A percentile compares a stretch with the other conserved stretches of the same genome.
These are phyloP conservation scores for Tychaedon coryphoeus DNA, from an alignment of 2,113 vertebrate species.

Conservation along the genomic window DNA sequence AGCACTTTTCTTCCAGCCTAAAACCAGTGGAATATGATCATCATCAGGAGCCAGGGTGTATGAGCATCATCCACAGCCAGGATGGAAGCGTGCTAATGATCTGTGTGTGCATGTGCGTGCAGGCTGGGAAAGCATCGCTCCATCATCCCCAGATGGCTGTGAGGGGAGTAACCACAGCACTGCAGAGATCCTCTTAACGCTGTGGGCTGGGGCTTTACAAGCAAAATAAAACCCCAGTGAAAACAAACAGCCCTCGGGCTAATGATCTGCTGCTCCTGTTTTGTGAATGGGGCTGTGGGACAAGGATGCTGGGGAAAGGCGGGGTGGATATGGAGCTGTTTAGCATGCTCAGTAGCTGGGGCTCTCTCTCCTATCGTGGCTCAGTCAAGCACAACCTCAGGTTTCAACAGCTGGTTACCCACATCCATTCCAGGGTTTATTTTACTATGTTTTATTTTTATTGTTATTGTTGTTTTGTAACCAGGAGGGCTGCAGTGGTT, in stretches of 20 bases:
- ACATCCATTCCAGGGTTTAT: slow-evolving; percentile 36
- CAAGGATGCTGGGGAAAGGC: background rate
- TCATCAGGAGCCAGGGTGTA: background rate
- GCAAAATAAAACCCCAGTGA: background rate
- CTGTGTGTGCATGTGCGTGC: background rate
- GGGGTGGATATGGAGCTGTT: background rate
- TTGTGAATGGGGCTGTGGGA: background rate
- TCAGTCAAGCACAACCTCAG: slow-evolving; percentile 30
- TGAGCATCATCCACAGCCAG: background rate
- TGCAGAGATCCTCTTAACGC: background rate
- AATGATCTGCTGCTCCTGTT: background rate
- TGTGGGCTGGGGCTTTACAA: slow-evolving; percentile 22
- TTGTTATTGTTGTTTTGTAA: slow-evolving; percentile 39
- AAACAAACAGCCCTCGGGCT: background rate
- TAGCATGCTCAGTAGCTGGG: background rate
- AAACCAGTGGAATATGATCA: background rate
- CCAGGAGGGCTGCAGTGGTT: slow-evolving; percentile 7
- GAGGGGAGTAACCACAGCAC: background rate
- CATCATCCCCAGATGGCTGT: background rate
- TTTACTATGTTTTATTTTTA: slow-evolving; percentile 8
- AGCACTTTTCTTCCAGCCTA: background rate
- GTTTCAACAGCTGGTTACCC: slow-evolving; percentile 62
- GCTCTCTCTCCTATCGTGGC: background rate
- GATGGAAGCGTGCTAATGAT: fast-evolving
- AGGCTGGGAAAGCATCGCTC: background rate